These are phyloP conservation scores for Silurus asotus DNA, from an alignment of 2,113 vertebrate species.

Conservation along the genomic window DNA sequence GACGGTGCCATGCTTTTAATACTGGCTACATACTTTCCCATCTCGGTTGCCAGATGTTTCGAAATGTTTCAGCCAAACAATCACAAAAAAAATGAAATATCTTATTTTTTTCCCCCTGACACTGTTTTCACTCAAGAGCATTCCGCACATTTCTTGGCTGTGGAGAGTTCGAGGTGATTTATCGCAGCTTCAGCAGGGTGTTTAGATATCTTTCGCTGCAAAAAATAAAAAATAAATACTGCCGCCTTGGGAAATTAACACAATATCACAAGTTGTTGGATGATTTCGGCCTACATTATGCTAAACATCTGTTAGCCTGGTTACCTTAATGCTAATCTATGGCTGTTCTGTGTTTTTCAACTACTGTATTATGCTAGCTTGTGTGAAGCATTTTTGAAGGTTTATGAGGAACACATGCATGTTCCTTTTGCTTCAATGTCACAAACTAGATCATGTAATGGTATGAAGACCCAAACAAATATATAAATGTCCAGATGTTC, in stretches of 20 bases:
- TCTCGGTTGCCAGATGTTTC: conserved; percentile 28
- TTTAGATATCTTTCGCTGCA: neutral
- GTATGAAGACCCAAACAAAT: too few relatives aligned
- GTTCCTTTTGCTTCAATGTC: too few relatives aligned
- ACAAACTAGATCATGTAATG: too few relatives aligned
- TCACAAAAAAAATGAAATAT: neutral
- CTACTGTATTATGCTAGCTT: too few relatives aligned
- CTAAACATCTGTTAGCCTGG: neutral
- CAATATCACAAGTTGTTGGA: too few relatives aligned
- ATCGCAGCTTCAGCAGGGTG: neutral
- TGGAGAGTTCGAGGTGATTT: conserved; percentile 26
- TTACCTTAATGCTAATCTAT: neutral
- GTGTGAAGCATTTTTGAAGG: too few relatives aligned
- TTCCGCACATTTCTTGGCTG: conserved; percentile 15
- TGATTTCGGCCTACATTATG: neutral
- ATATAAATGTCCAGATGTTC: too few relatives aligned
- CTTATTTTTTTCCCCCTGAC: neutral
- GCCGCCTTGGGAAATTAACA: neutral
- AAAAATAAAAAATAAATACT: neutral
- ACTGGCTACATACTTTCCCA: conserved; percentile 42
- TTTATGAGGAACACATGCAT: too few relatives aligned
- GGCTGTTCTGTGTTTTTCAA: too few relatives aligned
- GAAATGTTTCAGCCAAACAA: conserved; percentile 1
- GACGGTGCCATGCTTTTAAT: neutral
- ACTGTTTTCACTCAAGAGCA: neutral